Base-by-base conservation (phyloP, 2,888 invertebrate species). In the Litoditis marina region DNA sequence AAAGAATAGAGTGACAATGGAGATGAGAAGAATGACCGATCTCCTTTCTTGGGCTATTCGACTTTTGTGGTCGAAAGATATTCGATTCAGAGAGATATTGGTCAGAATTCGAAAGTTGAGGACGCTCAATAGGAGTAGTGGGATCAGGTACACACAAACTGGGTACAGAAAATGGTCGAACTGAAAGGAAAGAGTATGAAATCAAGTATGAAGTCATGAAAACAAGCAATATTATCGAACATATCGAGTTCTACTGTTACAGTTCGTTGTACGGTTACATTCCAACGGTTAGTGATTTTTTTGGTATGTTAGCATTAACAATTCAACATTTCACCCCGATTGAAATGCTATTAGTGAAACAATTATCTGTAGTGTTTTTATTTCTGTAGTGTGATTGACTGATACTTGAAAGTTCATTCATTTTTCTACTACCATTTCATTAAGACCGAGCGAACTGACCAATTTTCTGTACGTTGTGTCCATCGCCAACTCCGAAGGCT, bases 1-100 rank as follows among this genome's bases (percentile, higher is more conserved):
- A 47, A 82, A 80, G 66, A 82, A 82, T 30, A 78, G 66, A 16
- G 78, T 63, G 25, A 82, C 80, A 36, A 82, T 80, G 6, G 81
- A 75, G 30, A 82, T 78, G 25, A 82, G 69, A 11, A 82, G 70
- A 46, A 74, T 76, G n/a, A 80, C 77, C 0, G 80, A 77, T 16
- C 82, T 71, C 8, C 50, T 58, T 31, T 65, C 71, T 56, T 72
- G 72, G 2, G 69, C 69, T 39, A 68, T 65, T 28, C 71, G 39
- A 1, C 63, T 65, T 46, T 73, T 71, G 42, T 73, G 73, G 42
- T 73, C 69, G 60, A 67, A 69, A 4, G 68, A 55, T 1, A 69
- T 65, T 7, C 68, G 59, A 11, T 71, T 61, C 57, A 62, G 62
- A 4, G 71, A 69, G 30, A 73, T 69, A 39, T 69, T 56, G 6